A percentile compares a stretch with the other conserved stretches of the same genome.
These are phyloP conservation scores for Galeruca laticollis DNA, from an alignment of 2,888 invertebrate genomes.

Conservation along the genomic window DNA sequence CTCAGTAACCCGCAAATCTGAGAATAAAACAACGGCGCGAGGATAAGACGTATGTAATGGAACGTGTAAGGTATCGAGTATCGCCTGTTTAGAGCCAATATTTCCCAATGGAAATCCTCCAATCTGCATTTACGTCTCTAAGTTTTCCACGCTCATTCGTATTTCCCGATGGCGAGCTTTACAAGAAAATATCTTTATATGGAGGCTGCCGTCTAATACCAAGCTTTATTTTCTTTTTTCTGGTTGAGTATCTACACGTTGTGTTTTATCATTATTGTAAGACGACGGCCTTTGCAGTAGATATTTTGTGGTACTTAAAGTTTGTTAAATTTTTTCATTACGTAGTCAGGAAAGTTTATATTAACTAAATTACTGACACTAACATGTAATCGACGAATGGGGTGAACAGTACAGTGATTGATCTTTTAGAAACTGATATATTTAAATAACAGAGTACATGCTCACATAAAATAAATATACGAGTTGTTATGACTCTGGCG, in stretches of 20 bases:
- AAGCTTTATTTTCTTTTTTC: slow-evolving; percentile 2
- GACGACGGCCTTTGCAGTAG: neutral
- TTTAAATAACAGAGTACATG: too few species aligned
- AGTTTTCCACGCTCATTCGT: slow-evolving; percentile 61
- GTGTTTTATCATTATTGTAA: neutral
- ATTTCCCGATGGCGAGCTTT: slow-evolving; percentile 57
- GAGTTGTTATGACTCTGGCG: too few species aligned
- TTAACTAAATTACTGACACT: too few species aligned
- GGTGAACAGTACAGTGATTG: too few species aligned
- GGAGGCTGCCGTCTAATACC: neutral
- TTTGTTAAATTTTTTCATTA: too few species aligned
- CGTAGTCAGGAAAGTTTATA: too few species aligned
- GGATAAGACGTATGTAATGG: slow-evolving; percentile 38
- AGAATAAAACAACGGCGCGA: slow-evolving; percentile 26
- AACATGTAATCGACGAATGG: too few species aligned
- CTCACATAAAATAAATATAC: too few species aligned
- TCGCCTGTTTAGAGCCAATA: slow-evolving; percentile 53
- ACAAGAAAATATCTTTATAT: slow-evolving; percentile 31
- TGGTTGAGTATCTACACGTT: neutral
- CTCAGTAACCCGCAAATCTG: slow-evolving; percentile 23
- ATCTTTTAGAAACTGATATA: too few species aligned
- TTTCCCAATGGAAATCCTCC: slow-evolving; percentile 58
- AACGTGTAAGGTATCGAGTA: slow-evolving; percentile 39
- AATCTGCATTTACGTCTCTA: slow-evolving; percentile 59
- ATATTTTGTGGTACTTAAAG: neutral